Percentiles rank a stretch among this genome's conserved stretches.
Conservation (phyloP, 2,888 invertebrate genomes). For the Caenorhabditis panamensis region DNA sequence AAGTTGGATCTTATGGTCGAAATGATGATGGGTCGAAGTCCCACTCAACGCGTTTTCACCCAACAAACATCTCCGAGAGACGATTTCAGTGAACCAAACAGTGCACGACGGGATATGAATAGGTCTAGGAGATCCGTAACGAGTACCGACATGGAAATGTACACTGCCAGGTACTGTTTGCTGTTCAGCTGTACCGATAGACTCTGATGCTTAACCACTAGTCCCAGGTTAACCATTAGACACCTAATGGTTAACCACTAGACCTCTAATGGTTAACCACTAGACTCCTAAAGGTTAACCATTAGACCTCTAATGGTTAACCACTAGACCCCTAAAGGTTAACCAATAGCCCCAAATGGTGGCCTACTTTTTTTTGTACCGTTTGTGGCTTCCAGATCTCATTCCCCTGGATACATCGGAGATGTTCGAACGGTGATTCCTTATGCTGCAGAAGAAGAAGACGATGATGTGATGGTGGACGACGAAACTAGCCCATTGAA, state of each 20-base stretch:
- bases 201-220: too few relatives aligned
- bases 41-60: slow-evolving; percentile 43
- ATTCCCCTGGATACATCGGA: slow-evolving; percentile 38
- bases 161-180: slow-evolving; percentile 68
- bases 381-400: slow-evolving; percentile 49
- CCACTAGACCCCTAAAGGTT: too few relatives aligned
- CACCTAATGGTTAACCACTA: too few relatives aligned
- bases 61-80: slow-evolving; percentile 62
- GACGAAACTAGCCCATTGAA: slow-evolving; percentile 47
- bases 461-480: slow-evolving; percentile 30
- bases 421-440: background rate
- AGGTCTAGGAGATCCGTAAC: slow-evolving; percentile 52
- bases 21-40: slow-evolving; percentile 66
- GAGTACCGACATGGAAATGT: slow-evolving; percentile 69
- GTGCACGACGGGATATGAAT: slow-evolving; percentile 20
- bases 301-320: too few relatives aligned
- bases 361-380: too few relatives aligned
- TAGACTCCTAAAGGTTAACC: too few relatives aligned
- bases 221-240: too few relatives aligned
- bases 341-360: too few relatives aligned
- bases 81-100: slow-evolving; percentile 32
- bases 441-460: slow-evolving; percentile 23
- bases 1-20: slow-evolving; percentile 78
- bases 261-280: too few relatives aligned
- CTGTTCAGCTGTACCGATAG: too few relatives aligned